Conservation (phyloP, 2,113 vertebrate genomes). For the Datnioides undecimradiatus region DNA sequence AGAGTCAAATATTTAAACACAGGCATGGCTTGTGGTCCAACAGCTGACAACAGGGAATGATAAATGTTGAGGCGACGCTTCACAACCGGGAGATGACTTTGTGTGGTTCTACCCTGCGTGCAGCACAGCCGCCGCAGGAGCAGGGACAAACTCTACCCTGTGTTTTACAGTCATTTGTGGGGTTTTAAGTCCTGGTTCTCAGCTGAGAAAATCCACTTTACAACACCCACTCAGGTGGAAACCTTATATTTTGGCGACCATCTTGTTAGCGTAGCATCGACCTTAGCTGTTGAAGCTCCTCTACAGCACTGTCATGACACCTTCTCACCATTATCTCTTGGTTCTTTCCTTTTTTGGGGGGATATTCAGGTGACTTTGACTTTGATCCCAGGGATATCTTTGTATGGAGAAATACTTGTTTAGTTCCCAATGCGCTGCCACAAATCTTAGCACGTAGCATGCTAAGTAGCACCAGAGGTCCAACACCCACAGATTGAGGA, state of each 20-base stretch:
- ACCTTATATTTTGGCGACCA: background rate
- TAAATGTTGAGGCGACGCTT: background rate
- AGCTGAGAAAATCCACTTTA: background rate
- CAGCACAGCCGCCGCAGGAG: background rate
- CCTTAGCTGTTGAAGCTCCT: background rate
- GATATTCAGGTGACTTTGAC: background rate
- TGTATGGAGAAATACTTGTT: background rate
- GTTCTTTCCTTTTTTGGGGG: background rate
- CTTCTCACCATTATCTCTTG: background rate
- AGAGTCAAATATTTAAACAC: conserved; percentile 10
- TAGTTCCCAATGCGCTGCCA: background rate
- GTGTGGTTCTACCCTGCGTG: background rate
- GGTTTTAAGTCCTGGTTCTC: background rate
- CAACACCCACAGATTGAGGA: too few species aligned
- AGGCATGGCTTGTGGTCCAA: background rate
- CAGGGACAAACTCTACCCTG: too few species aligned
- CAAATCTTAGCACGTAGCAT: background rate
- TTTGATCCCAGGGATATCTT: background rate
- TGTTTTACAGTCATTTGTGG: background rate
- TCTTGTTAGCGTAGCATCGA: conserved; percentile 2
- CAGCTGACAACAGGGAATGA: background rate
- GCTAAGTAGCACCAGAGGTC: background rate
- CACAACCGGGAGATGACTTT: background rate
- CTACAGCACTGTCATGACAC: background rate
- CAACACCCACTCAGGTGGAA: background rate